phyloP scores from a whole-genome alignment of 37 sponge, comb jelly and placozoan genomes.

The Lycopodina hypogea region DNA sequence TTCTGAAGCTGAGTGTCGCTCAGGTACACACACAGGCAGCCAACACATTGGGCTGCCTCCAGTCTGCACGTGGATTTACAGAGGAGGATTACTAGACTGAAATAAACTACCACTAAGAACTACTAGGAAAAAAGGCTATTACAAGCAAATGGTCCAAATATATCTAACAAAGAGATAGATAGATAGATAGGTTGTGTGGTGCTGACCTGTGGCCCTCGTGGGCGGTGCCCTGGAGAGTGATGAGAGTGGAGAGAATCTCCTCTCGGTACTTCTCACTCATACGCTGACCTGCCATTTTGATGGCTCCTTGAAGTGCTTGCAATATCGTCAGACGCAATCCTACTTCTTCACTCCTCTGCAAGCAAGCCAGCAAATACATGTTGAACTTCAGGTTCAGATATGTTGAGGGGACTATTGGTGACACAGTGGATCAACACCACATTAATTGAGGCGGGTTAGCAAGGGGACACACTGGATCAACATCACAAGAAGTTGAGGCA shows the following conservation, averaged over 20 bases:
- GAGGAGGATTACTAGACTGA: background rate
- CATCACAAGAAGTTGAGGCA: too few relatives aligned
- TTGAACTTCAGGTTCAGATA: too few relatives aligned
- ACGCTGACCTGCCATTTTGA: conserved; percentile 23
- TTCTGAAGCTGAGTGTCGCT: conserved; percentile 25
- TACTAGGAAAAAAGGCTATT: background rate
- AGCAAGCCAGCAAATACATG: background rate
- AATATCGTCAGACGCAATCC: conserved; percentile 39
- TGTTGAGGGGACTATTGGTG: too few relatives aligned
- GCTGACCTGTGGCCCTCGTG: conserved; percentile 36
- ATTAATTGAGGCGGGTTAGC: too few relatives aligned
- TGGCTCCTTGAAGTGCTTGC: conserved; percentile 50
- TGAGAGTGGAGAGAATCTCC: conserved; percentile 45
- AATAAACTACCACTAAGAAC: background rate
- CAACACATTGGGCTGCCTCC: conserved; percentile 43
- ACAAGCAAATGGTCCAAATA: background rate
- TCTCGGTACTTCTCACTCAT: conserved; percentile 40
- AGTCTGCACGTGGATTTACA: conserved; percentile 4
- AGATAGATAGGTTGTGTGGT: too few relatives aligned
- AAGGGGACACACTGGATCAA: too few relatives aligned
- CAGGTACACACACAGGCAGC: conserved; percentile 29
- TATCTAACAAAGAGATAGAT: background rate
- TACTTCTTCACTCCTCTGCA: conserved; percentile 25
- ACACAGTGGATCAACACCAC: too few relatives aligned
- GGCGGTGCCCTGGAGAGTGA: conserved; percentile 35